Evolutionary conservation across 2,113 vertebrate species (phyloP).

Genomic region (Rhinogobius similis): DNA sequence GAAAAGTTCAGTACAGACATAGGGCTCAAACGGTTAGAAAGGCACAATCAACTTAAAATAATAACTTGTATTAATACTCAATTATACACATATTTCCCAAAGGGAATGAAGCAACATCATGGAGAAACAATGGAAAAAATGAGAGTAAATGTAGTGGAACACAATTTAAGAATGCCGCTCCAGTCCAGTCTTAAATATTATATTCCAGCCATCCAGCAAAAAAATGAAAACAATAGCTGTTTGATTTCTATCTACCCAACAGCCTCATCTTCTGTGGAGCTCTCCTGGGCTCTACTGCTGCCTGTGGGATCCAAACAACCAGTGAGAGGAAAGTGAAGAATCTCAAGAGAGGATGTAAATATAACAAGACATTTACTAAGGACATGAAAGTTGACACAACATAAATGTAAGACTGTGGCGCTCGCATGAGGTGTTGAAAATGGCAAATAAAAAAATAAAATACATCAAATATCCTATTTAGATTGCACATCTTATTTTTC

Average conservation of each 20-base stretch:
- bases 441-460: no score
- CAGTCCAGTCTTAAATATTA: slow-evolving; percentile 49
- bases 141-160: slow-evolving; percentile 19
- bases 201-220: slow-evolving; percentile 53
- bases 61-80: slow-evolving; percentile 20
- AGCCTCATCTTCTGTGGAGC: slow-evolving; percentile 69
- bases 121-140: slow-evolving; percentile 34
- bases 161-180: slow-evolving; percentile 30
- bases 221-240: background rate
- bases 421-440: no score
- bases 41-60: slow-evolving; percentile 41
- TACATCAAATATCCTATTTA: background rate
- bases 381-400: background rate
- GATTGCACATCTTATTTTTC: background rate
- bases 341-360: background rate
- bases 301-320: slow-evolving; percentile 58
- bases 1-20: slow-evolving; percentile 28
- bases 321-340: slow-evolving; percentile 57
- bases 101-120: slow-evolving; percentile 44
- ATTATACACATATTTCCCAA: slow-evolving; percentile 21
- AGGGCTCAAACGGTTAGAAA: slow-evolving; percentile 38
- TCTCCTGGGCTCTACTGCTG: slow-evolving; percentile 60
- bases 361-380: background rate
- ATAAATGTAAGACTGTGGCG: slow-evolving; percentile 8
- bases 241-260: slow-evolving; percentile 40